phyloP scores from a whole-genome alignment of 2,797 vertebrate species.

The Eulemur mongoz region DNA sequence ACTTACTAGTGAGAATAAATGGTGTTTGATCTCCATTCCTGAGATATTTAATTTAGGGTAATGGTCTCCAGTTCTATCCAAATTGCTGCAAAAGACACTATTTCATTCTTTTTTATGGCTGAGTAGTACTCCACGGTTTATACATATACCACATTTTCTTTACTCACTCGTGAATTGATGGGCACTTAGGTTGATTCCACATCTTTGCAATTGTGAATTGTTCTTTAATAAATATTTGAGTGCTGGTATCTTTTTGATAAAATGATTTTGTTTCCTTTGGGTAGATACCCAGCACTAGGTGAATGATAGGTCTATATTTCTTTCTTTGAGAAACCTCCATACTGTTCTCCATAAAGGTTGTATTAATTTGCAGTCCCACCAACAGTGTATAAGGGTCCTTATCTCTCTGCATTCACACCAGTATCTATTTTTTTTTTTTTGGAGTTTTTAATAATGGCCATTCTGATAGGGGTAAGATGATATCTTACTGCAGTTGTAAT shows the following conservation, averaged over 20 bases:
- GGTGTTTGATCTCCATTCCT: neutral
- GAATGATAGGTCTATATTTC: neutral
- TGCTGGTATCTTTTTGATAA: neutral
- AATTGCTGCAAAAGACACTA: neutral
- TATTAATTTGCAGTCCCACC: neutral
- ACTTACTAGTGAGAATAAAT: neutral
- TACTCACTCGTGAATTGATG: neutral
- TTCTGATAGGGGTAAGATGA: neutral
- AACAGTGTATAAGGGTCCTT: neutral
- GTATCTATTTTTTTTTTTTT: neutral
- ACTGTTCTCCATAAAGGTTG: neutral
- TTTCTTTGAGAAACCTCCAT: neutral
- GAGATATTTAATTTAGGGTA: neutral
- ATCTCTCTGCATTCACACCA: neutral
- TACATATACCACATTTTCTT: neutral
- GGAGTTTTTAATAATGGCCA: neutral
- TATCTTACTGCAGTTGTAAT: neutral
- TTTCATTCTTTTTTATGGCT: neutral
- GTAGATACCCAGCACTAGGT: neutral
- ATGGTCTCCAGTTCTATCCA: neutral
- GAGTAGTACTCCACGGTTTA: neutral
- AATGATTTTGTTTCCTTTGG: neutral
- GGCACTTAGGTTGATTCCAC: neutral
- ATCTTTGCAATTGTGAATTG: neutral
- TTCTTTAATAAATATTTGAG: neutral